These are phyloP conservation scores for Galagoides demidoff DNA, from an alignment of 2,797 vertebrate species.

Conservation along the genomic window DNA sequence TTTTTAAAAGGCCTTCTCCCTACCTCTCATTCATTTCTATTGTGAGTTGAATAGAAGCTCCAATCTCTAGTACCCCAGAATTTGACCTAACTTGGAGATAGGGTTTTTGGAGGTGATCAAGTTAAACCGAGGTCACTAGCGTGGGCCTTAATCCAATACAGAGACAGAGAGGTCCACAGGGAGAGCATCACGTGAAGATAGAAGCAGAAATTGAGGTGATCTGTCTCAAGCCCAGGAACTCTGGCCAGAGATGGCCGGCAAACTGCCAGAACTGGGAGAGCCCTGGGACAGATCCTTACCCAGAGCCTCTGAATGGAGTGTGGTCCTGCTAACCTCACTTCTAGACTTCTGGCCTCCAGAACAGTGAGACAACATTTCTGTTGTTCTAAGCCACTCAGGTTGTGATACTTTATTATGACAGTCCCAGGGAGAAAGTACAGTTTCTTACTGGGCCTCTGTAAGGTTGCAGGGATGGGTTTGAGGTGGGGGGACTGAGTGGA, in stretches of 20 bases:
- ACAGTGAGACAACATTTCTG: not conserved
- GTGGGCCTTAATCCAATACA: not conserved
- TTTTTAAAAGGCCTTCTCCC: not conserved
- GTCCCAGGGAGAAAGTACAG: not conserved
- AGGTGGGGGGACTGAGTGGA: not conserved
- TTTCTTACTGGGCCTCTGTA: not conserved
- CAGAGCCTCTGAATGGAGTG: fast-evolving
- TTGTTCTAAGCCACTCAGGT: not conserved
- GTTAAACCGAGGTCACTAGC: not conserved
- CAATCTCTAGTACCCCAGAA: not conserved
- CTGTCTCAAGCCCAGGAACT: not conserved
- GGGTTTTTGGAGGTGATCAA: not conserved
- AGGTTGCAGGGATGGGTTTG: not conserved
- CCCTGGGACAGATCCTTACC: not conserved
- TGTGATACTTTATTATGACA: too few relatives aligned
- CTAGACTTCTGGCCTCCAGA: not conserved
- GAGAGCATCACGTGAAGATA: not conserved
- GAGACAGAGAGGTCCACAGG: fast-evolving
- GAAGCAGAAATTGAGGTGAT: not conserved
- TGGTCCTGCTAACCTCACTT: not conserved
- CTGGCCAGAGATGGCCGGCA: not conserved
- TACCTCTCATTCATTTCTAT: not conserved
- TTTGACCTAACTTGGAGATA: too few relatives aligned
- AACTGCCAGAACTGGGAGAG: not conserved
- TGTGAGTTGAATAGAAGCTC: not conserved